Evolutionary conservation across 2,113 vertebrate genomes (phyloP).

Genomic region (Zosterops japonicus): DNA sequence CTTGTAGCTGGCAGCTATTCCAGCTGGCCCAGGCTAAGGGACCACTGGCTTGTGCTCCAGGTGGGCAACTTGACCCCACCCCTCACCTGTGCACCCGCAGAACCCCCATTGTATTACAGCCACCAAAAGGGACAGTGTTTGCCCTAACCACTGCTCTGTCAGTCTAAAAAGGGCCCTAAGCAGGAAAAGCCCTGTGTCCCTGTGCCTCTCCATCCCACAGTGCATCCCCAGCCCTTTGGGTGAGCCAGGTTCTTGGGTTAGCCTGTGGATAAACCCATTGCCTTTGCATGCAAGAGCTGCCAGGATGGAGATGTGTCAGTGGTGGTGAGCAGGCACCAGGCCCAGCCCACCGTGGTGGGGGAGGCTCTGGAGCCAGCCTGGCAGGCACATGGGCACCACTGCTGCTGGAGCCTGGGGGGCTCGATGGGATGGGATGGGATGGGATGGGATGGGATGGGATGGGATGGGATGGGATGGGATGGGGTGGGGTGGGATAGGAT

Average conservation of each 20-base stretch:
- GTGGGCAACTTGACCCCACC: not conserved
- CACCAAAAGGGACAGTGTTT: not conserved
- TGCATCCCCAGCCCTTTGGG: not conserved
- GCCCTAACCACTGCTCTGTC: not conserved
- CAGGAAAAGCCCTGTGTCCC: not conserved
- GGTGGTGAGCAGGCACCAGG: not conserved
- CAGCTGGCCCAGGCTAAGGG: not conserved
- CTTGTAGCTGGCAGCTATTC: not conserved
- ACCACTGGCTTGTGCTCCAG: not conserved
- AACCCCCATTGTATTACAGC: not conserved
- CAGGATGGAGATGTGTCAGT: not conserved
- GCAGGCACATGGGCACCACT: not conserved
- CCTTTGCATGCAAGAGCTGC: not conserved
- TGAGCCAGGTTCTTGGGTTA: not conserved
- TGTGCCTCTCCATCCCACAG: not conserved
- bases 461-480: not conserved
- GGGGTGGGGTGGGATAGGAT: not conserved
- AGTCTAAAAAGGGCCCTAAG: not conserved
- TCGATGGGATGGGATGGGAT: not conserved
- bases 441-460: not conserved
- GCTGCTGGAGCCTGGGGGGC: not conserved
- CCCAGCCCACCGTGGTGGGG: fast-evolving
- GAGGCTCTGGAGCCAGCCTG: not conserved
- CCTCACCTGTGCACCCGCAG: not conserved
- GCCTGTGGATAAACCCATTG: not conserved